Evolutionary conservation across 2,797 vertebrate species (phyloP), one percentile per base, ranked within the genome.

Genomic region (Pyrrhura leucotis): DNA sequence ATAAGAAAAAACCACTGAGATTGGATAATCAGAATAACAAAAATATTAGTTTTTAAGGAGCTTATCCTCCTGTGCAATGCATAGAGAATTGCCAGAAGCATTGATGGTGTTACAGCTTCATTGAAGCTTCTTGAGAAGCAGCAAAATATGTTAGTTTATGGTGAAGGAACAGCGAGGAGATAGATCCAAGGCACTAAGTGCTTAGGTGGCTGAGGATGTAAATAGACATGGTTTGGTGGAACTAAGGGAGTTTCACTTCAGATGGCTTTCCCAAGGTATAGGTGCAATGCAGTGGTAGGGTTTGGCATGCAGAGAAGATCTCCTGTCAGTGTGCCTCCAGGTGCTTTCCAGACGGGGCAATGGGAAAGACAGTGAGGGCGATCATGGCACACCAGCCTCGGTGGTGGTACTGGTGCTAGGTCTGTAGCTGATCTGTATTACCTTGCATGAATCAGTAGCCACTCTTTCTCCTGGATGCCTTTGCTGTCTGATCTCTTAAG

Each of bases 291-390:
- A 68, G 54, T 18, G 72, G 9, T 10, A n/a, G 33, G 50, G n/a
- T 50, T 68, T 78, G 67, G 66, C 37, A n/a, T 8, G 42, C 54
- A 80, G 47, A 8, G 37, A 31, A 40, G 20, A 16, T n/a, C 14
- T 42, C 40, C 40, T 33, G 50, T n/a, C 50, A 16, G 22, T 19
- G 56, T 3, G 9, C 7, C 25, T 81, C 9, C 25, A 31, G 59
- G n/a, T 1, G 0, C 11, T 9, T 50, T 21, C 33, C 44, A 28
- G 45, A 0, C 16, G 37, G 53, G 76, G 50, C 33, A 22, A 4
- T 3, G 72, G n/a, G 15, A 12, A 21, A 18, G 28, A 0, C 17
- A 29, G 19, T 1, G 3, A 2, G 3, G 44, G 53, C 1, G 11
- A 37, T 3, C 1, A 4, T 4, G 13, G 31, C 3, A 40, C n/a